Base-by-base conservation (phyloP, 2,797 vertebrate species). In the Pogonophryne albipinna region DNA sequence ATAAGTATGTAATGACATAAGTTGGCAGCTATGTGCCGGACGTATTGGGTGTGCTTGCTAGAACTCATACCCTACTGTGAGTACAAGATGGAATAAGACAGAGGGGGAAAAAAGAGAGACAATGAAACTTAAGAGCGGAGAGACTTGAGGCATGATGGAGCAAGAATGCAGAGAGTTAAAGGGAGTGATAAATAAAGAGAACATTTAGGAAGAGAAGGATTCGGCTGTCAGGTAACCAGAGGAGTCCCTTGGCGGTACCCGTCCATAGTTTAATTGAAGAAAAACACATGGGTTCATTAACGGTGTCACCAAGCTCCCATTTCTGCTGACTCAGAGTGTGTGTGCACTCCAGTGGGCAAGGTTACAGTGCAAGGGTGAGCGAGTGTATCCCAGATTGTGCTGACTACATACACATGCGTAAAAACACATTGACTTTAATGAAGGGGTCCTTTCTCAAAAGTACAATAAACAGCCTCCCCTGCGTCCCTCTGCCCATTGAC, bases 261-360 rank as follows among this genome's bases (percentile, higher is more conserved):
- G 38, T 87, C 79, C 73, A 53, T 75, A 59, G 59, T 89, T 91
- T 94, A 94, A 94, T 95, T 94, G 93, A 95, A 95, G 86, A 94
- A 94, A 84, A 95, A 94, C 93, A 95, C 75, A 69, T 58, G 76
- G 82, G 85, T 91, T 93, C 91, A 92, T 92, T 91, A 94, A 82
- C 13, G 19, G 89, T 88, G 87, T 84, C 85, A 84, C 82, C 47
- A 10, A 68, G 86, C 82, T 92, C 86, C 76, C 73, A 46, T 94
- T 93, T 91, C 88, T 93, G 94, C 93, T 94, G 92, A 95, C 88
- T 93, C 88, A 86, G 90, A 38, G 70, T 6, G 51, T 45, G 60
- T 68, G 75, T 66, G 73, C 77, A 57, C 64, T 59, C 61, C 42
- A 79, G 56, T 63, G 60, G 57, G 53, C 88, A 76, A 82, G 67